Conservation (phyloP, 2,888 invertebrate species). For the Spatulosminthurus flaviceps region DNA sequence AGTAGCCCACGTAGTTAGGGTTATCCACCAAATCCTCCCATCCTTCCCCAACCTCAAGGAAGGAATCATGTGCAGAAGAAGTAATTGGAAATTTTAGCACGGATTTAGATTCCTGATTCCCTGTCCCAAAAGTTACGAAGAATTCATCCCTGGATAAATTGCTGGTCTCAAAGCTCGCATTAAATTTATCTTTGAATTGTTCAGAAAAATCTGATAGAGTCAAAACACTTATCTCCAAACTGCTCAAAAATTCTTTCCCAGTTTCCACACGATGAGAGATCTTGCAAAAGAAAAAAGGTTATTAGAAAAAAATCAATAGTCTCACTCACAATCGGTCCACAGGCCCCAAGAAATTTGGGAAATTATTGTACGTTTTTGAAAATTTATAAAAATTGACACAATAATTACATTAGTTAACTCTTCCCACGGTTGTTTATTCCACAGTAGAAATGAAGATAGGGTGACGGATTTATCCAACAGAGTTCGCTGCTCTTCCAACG, state of each 20-base stretch:
- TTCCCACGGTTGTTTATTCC: conserved; percentile 54
- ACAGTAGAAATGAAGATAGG: conserved; percentile 50
- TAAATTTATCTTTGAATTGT: background rate
- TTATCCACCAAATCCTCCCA: conserved; percentile 21
- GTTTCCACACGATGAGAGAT: background rate
- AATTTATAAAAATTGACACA: background rate
- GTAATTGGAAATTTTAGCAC: conserved; percentile 15
- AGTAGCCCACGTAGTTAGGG: conserved; percentile 52
- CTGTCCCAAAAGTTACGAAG: conserved; percentile 6
- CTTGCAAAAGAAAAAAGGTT: background rate
- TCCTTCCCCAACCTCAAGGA: conserved; percentile 21
- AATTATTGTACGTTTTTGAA: background rate
- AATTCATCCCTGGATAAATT: background rate
- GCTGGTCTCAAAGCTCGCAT: background rate
- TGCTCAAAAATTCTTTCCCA: background rate
- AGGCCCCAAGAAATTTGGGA: background rate
- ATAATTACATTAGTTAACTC: conserved; percentile 47
- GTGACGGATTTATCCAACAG: conserved; percentile 49
- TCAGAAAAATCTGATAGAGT: background rate
- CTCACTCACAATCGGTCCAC: background rate
- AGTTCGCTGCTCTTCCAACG: conserved; percentile 8
- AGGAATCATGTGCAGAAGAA: background rate
- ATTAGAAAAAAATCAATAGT: background rate
- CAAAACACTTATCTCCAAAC: conserved; percentile 22
- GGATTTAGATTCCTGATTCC: background rate